These are phyloP conservation scores for Vanessa tameamea DNA, from an alignment of 1,140 invertebrate species.

Conservation along the genomic window DNA sequence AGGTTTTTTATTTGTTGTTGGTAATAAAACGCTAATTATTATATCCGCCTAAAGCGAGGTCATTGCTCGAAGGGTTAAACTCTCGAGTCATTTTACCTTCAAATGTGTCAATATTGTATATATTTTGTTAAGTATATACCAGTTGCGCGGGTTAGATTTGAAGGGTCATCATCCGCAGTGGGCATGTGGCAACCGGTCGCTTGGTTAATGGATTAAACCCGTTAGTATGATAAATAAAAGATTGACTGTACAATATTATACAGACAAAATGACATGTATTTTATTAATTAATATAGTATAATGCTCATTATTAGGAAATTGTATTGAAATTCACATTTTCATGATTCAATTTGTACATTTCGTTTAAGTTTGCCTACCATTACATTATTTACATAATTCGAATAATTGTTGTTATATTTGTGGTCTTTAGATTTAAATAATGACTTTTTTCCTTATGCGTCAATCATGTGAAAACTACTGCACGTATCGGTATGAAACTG, in stretches of 20 bases:
- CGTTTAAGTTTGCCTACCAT: too few species aligned
- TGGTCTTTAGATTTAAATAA: too few species aligned
- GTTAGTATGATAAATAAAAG: constrained; percentile 13
- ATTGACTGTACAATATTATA: not conserved
- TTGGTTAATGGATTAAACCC: constrained; percentile 14
- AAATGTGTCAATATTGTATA: constrained; percentile 5
- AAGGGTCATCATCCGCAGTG: constrained; percentile 29
- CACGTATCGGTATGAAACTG: too few species aligned
- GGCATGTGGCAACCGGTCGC: constrained; percentile 18
- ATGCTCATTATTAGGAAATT: too few species aligned
- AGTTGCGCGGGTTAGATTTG: constrained; percentile 12
- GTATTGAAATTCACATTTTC: too few species aligned
- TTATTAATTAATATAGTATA: not conserved
- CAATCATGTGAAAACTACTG: too few species aligned
- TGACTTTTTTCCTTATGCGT: too few species aligned
- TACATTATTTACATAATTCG: too few species aligned
- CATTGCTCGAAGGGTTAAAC: not conserved
- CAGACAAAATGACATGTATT: not conserved
- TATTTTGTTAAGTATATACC: constrained; percentile 13
- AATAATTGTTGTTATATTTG: too few species aligned
- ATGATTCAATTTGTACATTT: too few species aligned
- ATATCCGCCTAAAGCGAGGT: not conserved
- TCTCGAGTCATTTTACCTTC: not conserved
- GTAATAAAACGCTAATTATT: not conserved
- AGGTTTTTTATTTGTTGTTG: constrained; percentile 12